These are phyloP conservation scores for Castor canadensis DNA, from an alignment of 2,113 vertebrate species.

Conservation along the genomic window DNA sequence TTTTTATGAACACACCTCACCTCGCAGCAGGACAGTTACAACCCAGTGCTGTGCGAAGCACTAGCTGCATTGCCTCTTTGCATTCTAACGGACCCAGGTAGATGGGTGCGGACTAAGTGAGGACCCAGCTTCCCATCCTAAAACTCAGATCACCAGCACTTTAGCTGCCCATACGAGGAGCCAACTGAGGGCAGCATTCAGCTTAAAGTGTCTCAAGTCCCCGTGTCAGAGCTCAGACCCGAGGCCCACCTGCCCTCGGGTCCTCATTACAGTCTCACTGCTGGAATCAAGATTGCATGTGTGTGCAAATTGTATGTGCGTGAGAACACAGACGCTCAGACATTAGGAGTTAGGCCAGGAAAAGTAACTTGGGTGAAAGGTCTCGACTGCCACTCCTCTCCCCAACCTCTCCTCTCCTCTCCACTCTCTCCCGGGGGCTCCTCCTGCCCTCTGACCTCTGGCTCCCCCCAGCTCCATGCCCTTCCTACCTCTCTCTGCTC, in stretches of 20 bases:
- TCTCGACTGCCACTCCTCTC: background rate
- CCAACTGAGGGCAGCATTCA: background rate
- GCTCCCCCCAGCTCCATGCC: background rate
- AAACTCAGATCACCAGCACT: background rate
- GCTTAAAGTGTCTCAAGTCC: background rate
- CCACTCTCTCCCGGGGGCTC: background rate
- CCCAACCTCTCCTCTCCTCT: background rate
- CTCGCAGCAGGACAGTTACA: background rate
- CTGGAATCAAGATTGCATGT: background rate
- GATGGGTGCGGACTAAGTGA: too few relatives aligned
- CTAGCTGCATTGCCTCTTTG: background rate
- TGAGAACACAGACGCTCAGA: background rate
- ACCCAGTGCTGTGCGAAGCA: background rate
- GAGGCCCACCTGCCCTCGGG: background rate
- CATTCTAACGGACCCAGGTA: background rate
- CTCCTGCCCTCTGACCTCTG: background rate
- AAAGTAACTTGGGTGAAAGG: too few relatives aligned
- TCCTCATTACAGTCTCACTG: background rate
- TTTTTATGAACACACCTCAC: background rate
- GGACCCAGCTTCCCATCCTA: background rate
- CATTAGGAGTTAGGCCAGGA: background rate
- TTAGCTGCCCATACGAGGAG: background rate
- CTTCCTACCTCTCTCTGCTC: background rate
- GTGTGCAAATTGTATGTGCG: background rate
- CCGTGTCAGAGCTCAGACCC: background rate